Evolutionary conservation across 2,797 vertebrate species (phyloP).

Genomic region (Acrocephalus scirpaceus): DNA sequence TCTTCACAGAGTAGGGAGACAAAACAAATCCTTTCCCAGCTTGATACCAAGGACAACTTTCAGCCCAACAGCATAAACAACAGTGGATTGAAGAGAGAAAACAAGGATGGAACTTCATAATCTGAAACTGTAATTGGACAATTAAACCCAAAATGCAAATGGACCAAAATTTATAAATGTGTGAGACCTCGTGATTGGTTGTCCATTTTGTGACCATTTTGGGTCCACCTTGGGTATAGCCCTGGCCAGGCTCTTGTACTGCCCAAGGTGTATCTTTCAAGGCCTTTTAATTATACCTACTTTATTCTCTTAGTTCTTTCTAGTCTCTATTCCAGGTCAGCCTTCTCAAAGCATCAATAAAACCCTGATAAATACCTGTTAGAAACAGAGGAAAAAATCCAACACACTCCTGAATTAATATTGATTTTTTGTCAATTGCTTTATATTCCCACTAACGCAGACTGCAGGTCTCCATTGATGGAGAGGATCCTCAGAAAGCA

Average conservation of each 20-base stretch:
- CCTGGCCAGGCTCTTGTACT: background rate
- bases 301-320: background rate
- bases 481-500: constrained; percentile 22
- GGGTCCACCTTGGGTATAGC: background rate
- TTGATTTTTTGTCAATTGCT: constrained; percentile 46
- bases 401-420: constrained; percentile 1
- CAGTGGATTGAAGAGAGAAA: background rate
- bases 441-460: background rate
- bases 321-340: background rate
- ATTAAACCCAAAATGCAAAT: background rate
- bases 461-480: background rate
- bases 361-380: background rate
- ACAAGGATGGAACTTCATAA: background rate
- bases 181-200: background rate
- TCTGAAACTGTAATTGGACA: background rate
- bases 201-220: background rate
- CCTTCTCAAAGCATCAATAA: background rate
- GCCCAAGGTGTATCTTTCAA: background rate
- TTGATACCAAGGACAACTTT: background rate
- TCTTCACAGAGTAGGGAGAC: background rate
- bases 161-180: background rate
- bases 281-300: background rate
- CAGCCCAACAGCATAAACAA: background rate
- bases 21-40: background rate
- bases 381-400: background rate